Evolutionary conservation across 2,888 invertebrate species (phyloP), one percentile per base, ranked within the genome.

Genomic region (Norana najaformis): DNA sequence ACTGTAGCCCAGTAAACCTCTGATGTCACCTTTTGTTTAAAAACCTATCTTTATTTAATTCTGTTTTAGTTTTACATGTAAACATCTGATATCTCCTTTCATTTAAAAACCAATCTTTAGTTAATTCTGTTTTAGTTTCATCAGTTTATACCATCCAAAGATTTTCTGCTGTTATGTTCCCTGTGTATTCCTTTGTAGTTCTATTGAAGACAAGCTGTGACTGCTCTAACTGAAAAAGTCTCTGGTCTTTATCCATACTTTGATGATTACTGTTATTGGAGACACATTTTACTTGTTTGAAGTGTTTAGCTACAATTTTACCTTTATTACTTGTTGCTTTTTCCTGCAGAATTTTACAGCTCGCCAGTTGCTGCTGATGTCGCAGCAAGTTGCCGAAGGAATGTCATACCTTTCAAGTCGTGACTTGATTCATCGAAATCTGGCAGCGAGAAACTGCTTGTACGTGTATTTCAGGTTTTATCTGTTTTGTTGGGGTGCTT

Each of bases 361-460:
- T 20, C 94, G 95, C 90, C 94, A 95, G 92, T 93, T 95, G 89
- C 94, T 96, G 36, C 93, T 93, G 53, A 95, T 95, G 93, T 95
- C 95, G 38, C 93, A 95, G 83, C 95, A 95, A 91, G 95, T 96
- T 91, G 95, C 95, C 0, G 93, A 95, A 90, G 96, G 96, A 83
- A 96, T 96, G 96, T 94, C 94, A 18, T 96, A 96, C 92, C 93
- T 96, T 41, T 94, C 95, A 38, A 93, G 94, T n/a, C 94, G 95
- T 88, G 95, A 95, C 92, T 96, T 95, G 93, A 95, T 96, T 41
- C 96, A 96, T 93, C 93, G 96, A 90, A 96, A 96, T 93, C 93
- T 96, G 90, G 96, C 95, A 6, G 95, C 95, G 34, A 93, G 96
- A 91, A 96, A 96, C 93, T 96, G 96, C 95, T 95, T 96, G 96